Evolutionary conservation across 1,140 invertebrate genomes (phyloP).

Genomic region (Oedothorax gibbosus): DNA sequence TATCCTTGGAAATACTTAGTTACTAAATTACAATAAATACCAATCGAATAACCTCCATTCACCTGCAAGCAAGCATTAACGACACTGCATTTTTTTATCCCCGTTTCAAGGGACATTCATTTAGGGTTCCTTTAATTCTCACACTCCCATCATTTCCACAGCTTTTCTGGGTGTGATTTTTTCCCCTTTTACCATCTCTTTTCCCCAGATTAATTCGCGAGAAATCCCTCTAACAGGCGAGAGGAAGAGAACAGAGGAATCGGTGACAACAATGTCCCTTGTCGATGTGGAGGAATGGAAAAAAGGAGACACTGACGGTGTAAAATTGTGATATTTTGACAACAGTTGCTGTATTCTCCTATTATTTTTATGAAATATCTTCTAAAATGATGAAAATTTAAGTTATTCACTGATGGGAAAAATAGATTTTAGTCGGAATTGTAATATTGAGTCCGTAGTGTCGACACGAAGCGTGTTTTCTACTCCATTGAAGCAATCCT

Average conservation of each 20-base stretch:
- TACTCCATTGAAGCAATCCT: too few species aligned
- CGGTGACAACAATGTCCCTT: conserved; percentile 54
- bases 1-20: too few species aligned
- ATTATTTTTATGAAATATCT: too few species aligned
- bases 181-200: conserved; percentile 22
- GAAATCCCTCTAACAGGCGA: conserved; percentile 37
- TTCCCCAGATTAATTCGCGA: conserved; percentile 50
- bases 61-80: conserved; percentile 1
- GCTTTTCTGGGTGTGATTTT: background rate
- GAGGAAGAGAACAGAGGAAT: background rate
- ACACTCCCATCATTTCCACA: conserved; percentile 27
- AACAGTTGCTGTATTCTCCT: too few species aligned
- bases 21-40: too few species aligned
- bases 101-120: conserved; percentile 21
- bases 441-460: too few species aligned
- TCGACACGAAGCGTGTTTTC: too few species aligned
- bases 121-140: conserved; percentile 43
- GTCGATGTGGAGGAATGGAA: conserved; percentile 49
- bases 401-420: too few species aligned
- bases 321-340: background rate
- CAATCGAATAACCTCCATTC: too few species aligned
- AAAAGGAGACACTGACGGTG: background rate
- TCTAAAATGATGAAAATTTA: too few species aligned
- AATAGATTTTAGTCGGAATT: too few species aligned
- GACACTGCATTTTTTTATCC: conserved; percentile 19